Conservation (phyloP, 2,888 invertebrate species). For the Andrena camellia region DNA sequence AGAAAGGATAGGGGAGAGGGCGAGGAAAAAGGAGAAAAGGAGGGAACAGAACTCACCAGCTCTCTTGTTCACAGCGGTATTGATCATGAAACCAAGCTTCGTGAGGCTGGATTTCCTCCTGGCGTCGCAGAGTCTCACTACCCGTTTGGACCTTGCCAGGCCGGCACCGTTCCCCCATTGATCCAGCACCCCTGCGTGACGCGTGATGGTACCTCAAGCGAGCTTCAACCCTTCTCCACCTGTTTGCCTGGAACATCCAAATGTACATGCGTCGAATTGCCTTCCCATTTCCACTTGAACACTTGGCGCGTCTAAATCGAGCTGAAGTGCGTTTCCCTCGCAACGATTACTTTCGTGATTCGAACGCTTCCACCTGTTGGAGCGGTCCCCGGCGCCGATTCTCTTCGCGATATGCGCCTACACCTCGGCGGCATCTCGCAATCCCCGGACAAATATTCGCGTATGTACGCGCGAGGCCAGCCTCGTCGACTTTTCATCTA, state of each 20-base stretch:
- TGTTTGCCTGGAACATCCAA: slow-evolving; percentile 55
- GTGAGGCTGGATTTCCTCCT: slow-evolving; percentile 89
- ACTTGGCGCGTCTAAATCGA: neutral
- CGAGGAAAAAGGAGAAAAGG: neutral
- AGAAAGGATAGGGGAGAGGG: neutral
- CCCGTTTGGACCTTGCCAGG: slow-evolving; percentile 81
- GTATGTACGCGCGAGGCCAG: neutral
- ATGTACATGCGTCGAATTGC: neutral
- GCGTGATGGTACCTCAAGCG: slow-evolving; percentile 80
- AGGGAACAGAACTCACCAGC: slow-evolving; percentile 82
- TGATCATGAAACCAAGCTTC: slow-evolving; percentile 88
- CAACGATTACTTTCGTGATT: neutral
- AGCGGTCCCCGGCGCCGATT: slow-evolving; percentile 28
- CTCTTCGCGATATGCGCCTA: neutral
- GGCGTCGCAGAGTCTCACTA: slow-evolving; percentile 85
- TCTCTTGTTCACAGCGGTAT: slow-evolving; percentile 87
- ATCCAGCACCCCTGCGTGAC: slow-evolving; percentile 84
- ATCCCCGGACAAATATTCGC: neutral
- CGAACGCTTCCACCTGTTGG: slow-evolving; percentile 49
- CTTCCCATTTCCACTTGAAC: neutral
- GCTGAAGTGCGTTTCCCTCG: neutral
- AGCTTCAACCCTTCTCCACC: slow-evolving; percentile 62
- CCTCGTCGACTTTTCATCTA: slow-evolving; percentile 45
- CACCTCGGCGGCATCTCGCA: slow-evolving; percentile 1
- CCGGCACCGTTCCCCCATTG: slow-evolving; percentile 82